These are phyloP conservation scores for Terrapene triunguis DNA, from an alignment of 2,113 vertebrate genomes.

Conservation along the genomic window DNA sequence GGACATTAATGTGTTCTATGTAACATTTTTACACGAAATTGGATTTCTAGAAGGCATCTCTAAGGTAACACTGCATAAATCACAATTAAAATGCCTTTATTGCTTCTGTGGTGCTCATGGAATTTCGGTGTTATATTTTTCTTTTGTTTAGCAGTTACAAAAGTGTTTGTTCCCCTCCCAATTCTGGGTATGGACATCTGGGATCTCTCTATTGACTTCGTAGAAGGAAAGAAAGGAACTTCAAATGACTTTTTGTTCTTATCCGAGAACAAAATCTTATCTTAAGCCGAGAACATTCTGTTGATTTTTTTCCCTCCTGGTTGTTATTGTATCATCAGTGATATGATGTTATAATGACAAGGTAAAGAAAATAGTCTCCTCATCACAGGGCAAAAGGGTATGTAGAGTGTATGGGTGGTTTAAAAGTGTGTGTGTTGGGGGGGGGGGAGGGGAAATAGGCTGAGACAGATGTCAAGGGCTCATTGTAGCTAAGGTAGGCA, in stretches of 20 bases:
- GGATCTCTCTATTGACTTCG: background rate
- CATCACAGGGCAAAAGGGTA: background rate
- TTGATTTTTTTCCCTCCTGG: background rate
- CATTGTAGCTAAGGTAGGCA: no score
- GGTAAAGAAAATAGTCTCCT: background rate
- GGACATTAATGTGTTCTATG: background rate
- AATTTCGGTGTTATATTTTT: background rate
- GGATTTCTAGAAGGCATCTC: background rate
- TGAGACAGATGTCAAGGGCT: background rate
- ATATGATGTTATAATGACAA: background rate
- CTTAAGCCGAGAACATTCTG: background rate
- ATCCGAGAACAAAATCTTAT: background rate
- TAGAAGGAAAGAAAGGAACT: background rate
- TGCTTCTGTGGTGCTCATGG: background rate
- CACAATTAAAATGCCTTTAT: background rate
- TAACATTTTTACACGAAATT: background rate
- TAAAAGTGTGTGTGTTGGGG: background rate
- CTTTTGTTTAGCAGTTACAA: background rate
- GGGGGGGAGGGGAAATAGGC: background rate
- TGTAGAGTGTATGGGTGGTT: background rate
- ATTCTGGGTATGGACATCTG: background rate
- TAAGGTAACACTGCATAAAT: background rate
- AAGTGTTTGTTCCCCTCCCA: background rate
- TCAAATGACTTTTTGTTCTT: background rate
- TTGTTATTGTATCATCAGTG: background rate